A percentile compares a stretch with the other conserved stretches of the same genome.
Conservation (phyloP, 2,888 invertebrate genomes). For the Trichogramma evanescens region DNA sequence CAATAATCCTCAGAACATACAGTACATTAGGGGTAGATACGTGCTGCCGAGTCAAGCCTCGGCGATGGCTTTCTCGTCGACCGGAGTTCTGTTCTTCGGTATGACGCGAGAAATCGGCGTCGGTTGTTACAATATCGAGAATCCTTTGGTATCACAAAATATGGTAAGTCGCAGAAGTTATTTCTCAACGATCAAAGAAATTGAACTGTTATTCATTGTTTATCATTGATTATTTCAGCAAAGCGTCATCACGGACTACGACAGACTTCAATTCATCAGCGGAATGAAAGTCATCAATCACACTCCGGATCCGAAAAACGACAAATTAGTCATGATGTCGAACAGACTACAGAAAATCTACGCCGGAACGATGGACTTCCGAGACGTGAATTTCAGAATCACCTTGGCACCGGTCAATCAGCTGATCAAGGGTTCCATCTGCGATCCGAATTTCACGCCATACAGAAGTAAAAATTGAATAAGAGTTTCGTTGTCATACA, state of each 20-base stretch:
- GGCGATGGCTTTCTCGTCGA: slow-evolving; percentile 16
- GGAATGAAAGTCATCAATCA: slow-evolving; percentile 11
- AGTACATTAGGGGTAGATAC: neutral
- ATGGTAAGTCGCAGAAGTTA: slow-evolving; percentile 17
- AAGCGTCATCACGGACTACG: neutral
- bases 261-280: slow-evolving; percentile 11
- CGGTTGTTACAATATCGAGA: slow-evolving; percentile 33
- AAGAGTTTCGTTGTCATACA: too few species aligned
- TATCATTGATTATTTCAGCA: neutral
- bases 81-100: slow-evolving; percentile 42
- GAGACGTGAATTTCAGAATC: too few species aligned
- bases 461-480: too few species aligned
- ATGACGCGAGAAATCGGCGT: slow-evolving; percentile 39
- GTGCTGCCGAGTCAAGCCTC: slow-evolving; percentile 23
- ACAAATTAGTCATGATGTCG: slow-evolving; percentile 1
- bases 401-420: too few species aligned
- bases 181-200: slow-evolving; percentile 11
- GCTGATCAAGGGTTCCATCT: too few species aligned
- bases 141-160: neutral
- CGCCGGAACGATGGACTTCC: too few species aligned
- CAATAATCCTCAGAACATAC: neutral
- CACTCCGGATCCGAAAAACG: too few species aligned
- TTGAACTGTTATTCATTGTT: neutral
- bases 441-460: too few species aligned
- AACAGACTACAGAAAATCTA: slow-evolving; percentile 14